Base-by-base conservation (phyloP, 2,113 vertebrate genomes). In the Brachionichthys hirsutus region DNA sequence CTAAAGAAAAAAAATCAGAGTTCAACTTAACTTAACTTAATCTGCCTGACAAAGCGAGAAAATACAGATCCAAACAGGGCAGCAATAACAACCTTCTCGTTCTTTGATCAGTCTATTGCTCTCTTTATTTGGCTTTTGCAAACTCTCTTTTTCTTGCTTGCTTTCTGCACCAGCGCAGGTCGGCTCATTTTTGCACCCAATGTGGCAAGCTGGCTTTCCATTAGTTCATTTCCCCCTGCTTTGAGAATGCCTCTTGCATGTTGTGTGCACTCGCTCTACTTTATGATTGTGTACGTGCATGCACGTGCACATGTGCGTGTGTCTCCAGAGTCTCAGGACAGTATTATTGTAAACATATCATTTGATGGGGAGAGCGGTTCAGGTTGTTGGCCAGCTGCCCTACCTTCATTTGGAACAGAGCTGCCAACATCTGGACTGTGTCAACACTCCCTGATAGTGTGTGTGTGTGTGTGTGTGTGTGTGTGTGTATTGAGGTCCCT, bases 361-460 rank as follows among this genome's bases (percentile, higher is more conserved):
- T 91, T 91, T 92, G 87, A 91, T 85, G 85, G 84, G 79, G 83
- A 88, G 89, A 91, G 79, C 78, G 84, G 83, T 89, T 89, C 89
- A 91, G 87, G 87, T 91, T 91, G 89, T 88, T 91, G 91, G 90
- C 89, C 36, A 81, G 60, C 85, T 87, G 88, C 87, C 90, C 75
- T 82, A 76, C 80, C 89, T 91, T 90, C 85, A 91, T 89, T 91
- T 90, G 79, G 87, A 91, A 83, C 75, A 87, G 85, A 87, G 77
- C 86, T 87, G 89, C 89, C 90, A 91, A 91, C 91, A 92, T 92
- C 92, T 93, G 92, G 88, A 89, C 84, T 91, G 78, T 92, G 90
- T 92, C 89, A 91, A 85, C 76, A 87, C 88, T 88, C 88, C 82
- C 84, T 64, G 83, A 82, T 76, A 62, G 61, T 58, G 44, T 34